Evolutionary conservation across 2,888 invertebrate species (phyloP).

Genomic region (Tetragnatha montana): DNA sequence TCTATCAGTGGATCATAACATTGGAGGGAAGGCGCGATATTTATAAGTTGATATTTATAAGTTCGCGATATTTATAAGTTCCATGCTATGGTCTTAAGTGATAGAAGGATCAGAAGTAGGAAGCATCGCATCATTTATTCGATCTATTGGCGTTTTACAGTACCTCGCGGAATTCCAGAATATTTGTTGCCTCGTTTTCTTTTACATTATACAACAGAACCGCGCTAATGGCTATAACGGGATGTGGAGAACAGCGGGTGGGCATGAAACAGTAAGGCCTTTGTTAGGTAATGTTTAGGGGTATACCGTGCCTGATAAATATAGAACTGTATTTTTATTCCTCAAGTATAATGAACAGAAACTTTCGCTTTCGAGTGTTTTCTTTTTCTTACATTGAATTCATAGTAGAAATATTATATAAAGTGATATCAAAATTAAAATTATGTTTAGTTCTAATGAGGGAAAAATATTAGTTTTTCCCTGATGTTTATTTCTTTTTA

Average conservation of each 20-base stretch:
- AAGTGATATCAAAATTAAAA: no score
- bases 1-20: not conserved
- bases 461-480: no score
- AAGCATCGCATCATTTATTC: not conserved
- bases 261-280: no score
- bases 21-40: conserved; percentile 18
- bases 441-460: no score
- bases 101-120: conserved; percentile 13
- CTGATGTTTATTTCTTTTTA: no score
- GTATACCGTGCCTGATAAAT: not conserved
- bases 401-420: no score
- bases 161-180: not conserved
- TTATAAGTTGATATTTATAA: conserved; percentile 38
- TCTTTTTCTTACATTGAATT: not conserved
- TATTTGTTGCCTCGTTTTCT: not conserved
- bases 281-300: not conserved
- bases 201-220: not conserved
- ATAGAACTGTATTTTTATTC: not conserved
- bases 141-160: not conserved
- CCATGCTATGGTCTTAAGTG: not conserved
- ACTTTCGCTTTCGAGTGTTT: not conserved
- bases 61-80: conserved; percentile 37
- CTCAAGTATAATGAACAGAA: not conserved
- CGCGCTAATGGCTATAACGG: conserved; percentile 5
- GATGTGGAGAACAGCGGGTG: no score